A percentile compares a stretch with the other conserved stretches of the same genome.
phyloP scores from a whole-genome alignment of 2,888 invertebrate genomes.

The Beris morrisii region DNA sequence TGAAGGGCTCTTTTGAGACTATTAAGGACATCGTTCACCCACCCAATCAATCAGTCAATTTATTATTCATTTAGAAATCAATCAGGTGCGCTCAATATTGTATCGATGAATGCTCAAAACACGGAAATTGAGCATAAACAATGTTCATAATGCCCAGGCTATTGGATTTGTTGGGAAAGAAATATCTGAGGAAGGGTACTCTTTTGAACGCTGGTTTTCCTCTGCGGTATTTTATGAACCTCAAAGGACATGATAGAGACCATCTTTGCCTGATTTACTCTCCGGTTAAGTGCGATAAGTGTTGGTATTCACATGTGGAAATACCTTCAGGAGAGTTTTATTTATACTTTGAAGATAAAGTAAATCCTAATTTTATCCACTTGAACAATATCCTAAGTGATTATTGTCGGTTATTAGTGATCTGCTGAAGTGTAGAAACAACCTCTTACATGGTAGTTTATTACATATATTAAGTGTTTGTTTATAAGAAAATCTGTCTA shows the following conservation, averaged over 20 bases:
- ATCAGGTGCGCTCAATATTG: constrained; percentile 15
- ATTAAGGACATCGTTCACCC: constrained; percentile 20
- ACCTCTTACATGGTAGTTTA: too few species aligned
- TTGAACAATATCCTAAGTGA: constrained; percentile 8
- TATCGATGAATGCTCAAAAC: constrained; percentile 30
- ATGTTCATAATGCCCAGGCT: constrained; percentile 24
- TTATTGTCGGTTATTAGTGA: too few species aligned
- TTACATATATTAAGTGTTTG: too few species aligned
- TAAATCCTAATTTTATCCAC: constrained; percentile 29
- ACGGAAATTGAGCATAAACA: constrained; percentile 33
- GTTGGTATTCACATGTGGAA: constrained; percentile 4
- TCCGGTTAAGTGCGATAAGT: constrained; percentile 26
- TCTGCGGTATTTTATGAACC: constrained; percentile 21
- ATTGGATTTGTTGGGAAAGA: neutral
- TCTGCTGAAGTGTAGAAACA: too few species aligned
- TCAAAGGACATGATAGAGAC: constrained; percentile 26
- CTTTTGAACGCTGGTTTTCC: neutral
- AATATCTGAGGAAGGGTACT: neutral
- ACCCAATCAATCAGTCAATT: constrained; percentile 30
- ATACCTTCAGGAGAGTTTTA: constrained; percentile 10
- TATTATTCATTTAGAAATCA: constrained; percentile 30
- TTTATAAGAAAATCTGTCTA: too few species aligned
- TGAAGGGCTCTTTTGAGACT: constrained; percentile 7
- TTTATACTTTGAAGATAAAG: constrained; percentile 27
- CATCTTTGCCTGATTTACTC: constrained; percentile 25